Base-by-base conservation (phyloP, 2,888 invertebrate species). In the Ommatoiulus sabulosus region DNA sequence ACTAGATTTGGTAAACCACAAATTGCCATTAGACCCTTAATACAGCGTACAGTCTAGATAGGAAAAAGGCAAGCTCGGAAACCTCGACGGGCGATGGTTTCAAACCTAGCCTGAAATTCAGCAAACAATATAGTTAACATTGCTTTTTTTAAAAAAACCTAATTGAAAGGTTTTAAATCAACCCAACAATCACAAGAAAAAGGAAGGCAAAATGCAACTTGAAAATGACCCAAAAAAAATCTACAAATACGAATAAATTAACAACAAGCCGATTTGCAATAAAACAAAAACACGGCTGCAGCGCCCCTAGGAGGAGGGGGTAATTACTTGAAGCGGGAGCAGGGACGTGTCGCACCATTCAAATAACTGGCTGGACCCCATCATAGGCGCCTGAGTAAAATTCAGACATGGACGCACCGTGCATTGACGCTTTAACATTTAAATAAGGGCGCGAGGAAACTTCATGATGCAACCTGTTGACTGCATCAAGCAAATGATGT, bases 201-300 rank as follows among this genome's bases (percentile, higher is more conserved):
- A 20, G 63, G 63, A 63, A 20, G 63, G 63, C 63, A 63, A 63
- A 63, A 63, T 20, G 63, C 63, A 63, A 63, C 63, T 63, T n/a
- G 63, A 63, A 20, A 63, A 63, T 63, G 63, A 20, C 63, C 63
- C 63, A n/a, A 63, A 35, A 35, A n/a, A 63, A 63, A 10, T 52
- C 63, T 63, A 63, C 63, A 63, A 63, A 63, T n/a, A 63, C 20
- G 63, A 63, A 63, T 63, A 63, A 63, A 63, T 63, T 63, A 63
- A 63, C 63, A 63, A 63, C 63, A 63, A 63, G 63, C 63, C 63
- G n/a, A 63, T 63, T 20, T 63, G 63, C 63, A 8, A 63, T 63
- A 63, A 63, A 63, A 63, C 20, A 63, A 63, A 63, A 63, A 63
- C 63, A 63, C 20, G 20, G 63, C 20, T 7, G 63, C 63, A 63